phyloP scores from a whole-genome alignment of 2,113 vertebrate genomes.

The Esox niger region DNA sequence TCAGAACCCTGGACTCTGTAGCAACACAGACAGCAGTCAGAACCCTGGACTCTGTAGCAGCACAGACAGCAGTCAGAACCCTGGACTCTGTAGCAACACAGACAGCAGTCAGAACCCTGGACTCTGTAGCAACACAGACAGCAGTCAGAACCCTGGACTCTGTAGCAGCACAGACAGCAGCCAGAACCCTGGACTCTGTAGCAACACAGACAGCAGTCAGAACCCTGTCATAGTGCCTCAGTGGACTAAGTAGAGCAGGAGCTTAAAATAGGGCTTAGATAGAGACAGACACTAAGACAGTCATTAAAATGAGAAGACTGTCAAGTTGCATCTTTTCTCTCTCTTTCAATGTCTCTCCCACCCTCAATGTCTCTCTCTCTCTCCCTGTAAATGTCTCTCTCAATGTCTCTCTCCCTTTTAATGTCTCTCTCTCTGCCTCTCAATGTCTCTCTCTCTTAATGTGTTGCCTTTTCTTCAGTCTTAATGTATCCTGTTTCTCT shows the following conservation, averaged over 20 bases:
- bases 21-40: too few relatives aligned
- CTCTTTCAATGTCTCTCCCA: conserved; percentile 5
- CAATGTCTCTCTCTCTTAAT: neutral
- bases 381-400: conserved; percentile 25
- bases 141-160: too few relatives aligned
- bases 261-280: neutral
- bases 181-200: too few relatives aligned
- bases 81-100: too few relatives aligned
- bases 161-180: too few relatives aligned
- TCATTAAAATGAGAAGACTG: conserved; percentile 50
- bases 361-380: conserved; percentile 6
- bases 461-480: too few relatives aligned
- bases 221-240: conserved; percentile 22
- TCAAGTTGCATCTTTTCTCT: conserved; percentile 14
- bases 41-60: too few relatives aligned
- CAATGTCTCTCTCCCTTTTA: neutral
- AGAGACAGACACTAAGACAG: conserved; percentile 33
- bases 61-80: too few relatives aligned
- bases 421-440: conserved; percentile 15
- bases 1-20: too few relatives aligned
- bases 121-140: too few relatives aligned
- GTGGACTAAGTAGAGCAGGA: neutral
- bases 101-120: too few relatives aligned
- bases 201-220: too few relatives aligned
- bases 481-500: conserved; percentile 17